Percentiles rank a stretch among this genome's conserved stretches.
Evolutionary conservation across 2,113 vertebrate species (phyloP).

Genomic region (Amia ocellicauda): DNA sequence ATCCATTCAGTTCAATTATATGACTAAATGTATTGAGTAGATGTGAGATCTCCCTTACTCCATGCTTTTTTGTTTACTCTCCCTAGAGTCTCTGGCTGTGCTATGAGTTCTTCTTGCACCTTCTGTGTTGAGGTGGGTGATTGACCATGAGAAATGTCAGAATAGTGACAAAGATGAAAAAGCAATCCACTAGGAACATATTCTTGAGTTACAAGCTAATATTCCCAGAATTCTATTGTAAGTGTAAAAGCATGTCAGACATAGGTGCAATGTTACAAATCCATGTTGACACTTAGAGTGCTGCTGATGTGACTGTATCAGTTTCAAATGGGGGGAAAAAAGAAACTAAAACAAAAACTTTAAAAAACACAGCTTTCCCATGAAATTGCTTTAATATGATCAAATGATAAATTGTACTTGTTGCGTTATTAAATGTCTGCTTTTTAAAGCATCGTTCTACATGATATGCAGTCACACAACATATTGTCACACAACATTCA

Average conservation of each 20-base stretch:
- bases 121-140: neutral
- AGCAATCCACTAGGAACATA: neutral
- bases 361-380: constrained; percentile 24
- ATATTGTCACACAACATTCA: constrained; percentile 27
- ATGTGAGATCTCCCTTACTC: no score
- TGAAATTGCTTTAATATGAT: constrained; percentile 18
- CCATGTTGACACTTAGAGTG: constrained; percentile 19
- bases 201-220: neutral
- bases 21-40: no score
- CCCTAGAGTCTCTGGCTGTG: neutral
- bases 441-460: constrained; percentile 21
- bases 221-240: constrained; percentile 2
- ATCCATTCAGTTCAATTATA: no score
- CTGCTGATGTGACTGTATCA: neutral
- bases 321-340: neutral
- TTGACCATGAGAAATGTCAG: constrained; percentile 8
- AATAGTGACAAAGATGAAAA: neutral
- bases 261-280: neutral
- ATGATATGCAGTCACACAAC: constrained; percentile 21
- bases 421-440: constrained; percentile 34
- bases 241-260: neutral
- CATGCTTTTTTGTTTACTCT: neutral
- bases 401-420: constrained; percentile 13
- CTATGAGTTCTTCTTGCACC: neutral
- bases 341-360: neutral